These are phyloP conservation scores for Cotesia chilonis DNA, from an alignment of 1,140 invertebrate genomes.

Conservation along the genomic window DNA sequence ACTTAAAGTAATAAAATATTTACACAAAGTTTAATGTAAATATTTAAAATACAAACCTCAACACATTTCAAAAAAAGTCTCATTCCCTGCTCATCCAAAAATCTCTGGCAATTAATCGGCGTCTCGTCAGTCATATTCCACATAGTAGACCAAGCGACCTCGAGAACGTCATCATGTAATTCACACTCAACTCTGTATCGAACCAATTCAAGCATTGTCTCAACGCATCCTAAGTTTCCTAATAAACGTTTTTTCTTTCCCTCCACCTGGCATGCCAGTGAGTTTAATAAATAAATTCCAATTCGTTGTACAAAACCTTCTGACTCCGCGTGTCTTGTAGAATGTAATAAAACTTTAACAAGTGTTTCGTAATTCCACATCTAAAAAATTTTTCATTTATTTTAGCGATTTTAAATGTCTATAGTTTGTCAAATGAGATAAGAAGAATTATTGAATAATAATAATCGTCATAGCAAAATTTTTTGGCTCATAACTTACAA, in stretches of 20 bases:
- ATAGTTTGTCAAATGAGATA: conserved; percentile 3
- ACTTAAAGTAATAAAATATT: too few species aligned
- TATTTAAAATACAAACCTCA: conserved; percentile 65
- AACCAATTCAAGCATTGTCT: conserved; percentile 89
- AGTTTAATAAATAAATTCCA: conserved; percentile 94
- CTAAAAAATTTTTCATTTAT: conserved; percentile 64
- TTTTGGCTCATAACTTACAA: conserved; percentile 73
- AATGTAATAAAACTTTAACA: conserved; percentile 84
- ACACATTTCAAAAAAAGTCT: conserved; percentile 86
- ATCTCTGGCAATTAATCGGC: conserved; percentile 88
- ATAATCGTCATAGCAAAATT: conserved; percentile 8
- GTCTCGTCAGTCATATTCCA: conserved; percentile 99
- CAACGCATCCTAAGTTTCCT: conserved; percentile 85
- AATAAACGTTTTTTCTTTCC: conserved; percentile 89
- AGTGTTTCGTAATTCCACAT: conserved; percentile 91
- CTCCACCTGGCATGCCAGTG: conserved; percentile 95
- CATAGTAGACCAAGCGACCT: conserved; percentile 98
- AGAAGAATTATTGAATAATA: conserved; percentile 3
- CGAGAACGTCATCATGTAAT: conserved; percentile 93
- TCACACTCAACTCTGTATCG: conserved; percentile 75
- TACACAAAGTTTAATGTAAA: too few species aligned
- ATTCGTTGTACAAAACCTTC: conserved; percentile 94
- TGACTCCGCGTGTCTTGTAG: conserved; percentile 81
- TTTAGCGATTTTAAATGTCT: conserved; percentile 14
- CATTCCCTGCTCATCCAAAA: conserved; percentile 88